Evolutionary conservation across 2,888 invertebrate species (phyloP).

Genomic region (Trichopoda pennipes): DNA sequence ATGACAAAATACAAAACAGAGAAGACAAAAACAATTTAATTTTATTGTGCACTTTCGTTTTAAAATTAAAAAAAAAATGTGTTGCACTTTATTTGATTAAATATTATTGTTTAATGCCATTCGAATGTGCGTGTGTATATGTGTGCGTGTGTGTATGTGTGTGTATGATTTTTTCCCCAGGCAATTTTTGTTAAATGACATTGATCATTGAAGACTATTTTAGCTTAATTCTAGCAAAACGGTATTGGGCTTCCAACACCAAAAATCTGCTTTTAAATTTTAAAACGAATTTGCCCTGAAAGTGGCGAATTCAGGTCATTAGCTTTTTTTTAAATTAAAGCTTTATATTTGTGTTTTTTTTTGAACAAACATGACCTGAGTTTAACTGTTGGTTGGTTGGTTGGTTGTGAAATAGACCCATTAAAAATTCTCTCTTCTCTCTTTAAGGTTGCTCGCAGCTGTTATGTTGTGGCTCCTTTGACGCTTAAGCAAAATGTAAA

Average conservation of each 20-base stretch:
- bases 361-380: constrained; percentile 50
- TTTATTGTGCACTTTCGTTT: constrained; percentile 32
- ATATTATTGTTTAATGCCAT: neutral
- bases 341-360: constrained; percentile 11
- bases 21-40: neutral
- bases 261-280: constrained; percentile 32
- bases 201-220: constrained; percentile 78
- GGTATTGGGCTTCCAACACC: too few species aligned
- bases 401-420: constrained; percentile 46
- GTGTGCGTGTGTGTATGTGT: neutral
- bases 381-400: constrained; percentile 37
- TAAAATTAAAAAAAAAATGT: constrained; percentile 16
- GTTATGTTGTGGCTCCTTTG: neutral
- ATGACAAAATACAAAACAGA: constrained; percentile 3
- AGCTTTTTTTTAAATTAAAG: constrained; percentile 50
- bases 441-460: constrained; percentile 2
- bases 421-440: constrained; percentile 55
- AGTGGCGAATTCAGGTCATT: constrained; percentile 58
- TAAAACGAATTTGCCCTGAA: constrained; percentile 28
- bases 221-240: constrained; percentile 51
- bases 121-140: neutral
- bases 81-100: constrained; percentile 24
- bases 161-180: constrained; percentile 5
- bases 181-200: constrained; percentile 73
- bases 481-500: constrained; percentile 28